Conservation (phyloP, 2,113 vertebrate genomes). For the Cyprinus carpio region DNA sequence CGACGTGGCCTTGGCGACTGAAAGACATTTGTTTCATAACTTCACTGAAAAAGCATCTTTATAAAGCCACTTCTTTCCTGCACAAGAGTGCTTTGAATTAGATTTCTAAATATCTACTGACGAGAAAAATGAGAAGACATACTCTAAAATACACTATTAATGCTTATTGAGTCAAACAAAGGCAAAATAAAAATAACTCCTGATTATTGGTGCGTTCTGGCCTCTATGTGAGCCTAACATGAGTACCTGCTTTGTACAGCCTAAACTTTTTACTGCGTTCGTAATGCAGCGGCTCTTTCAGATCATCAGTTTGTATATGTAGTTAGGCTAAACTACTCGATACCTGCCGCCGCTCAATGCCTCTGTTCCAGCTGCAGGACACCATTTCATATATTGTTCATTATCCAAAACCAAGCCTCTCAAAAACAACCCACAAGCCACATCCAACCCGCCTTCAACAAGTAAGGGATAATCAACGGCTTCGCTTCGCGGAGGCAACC, state of each 20-base stretch:
- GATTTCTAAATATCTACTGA: not conserved
- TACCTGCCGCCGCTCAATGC: not conserved
- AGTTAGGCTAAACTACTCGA: not conserved
- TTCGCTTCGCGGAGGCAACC: no score
- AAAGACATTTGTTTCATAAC: not conserved
- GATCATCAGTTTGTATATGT: not conserved
- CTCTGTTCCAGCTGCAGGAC: slow-evolving; percentile 9
- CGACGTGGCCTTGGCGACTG: not conserved
- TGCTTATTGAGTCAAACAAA: not conserved
- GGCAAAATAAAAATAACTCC: not conserved
- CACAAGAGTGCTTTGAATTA: not conserved
- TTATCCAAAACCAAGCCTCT: not conserved
- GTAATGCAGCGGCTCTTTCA: slow-evolving; percentile 3
- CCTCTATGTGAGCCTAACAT: not conserved
- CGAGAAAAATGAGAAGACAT: not conserved
- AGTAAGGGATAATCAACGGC: no score
- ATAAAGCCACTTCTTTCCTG: not conserved
- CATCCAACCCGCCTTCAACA: not conserved
- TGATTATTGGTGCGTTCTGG: slow-evolving; percentile 8
- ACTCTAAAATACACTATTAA: not conserved
- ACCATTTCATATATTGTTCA: not conserved
- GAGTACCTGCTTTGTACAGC: slow-evolving; percentile 15
- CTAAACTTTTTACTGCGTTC: not conserved
- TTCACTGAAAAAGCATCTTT: not conserved
- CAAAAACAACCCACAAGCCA: not conserved